A percentile compares a stretch with the other conserved stretches of the same genome.
Conservation (phyloP, 2,888 invertebrate species). For the Rosalia funebris region DNA sequence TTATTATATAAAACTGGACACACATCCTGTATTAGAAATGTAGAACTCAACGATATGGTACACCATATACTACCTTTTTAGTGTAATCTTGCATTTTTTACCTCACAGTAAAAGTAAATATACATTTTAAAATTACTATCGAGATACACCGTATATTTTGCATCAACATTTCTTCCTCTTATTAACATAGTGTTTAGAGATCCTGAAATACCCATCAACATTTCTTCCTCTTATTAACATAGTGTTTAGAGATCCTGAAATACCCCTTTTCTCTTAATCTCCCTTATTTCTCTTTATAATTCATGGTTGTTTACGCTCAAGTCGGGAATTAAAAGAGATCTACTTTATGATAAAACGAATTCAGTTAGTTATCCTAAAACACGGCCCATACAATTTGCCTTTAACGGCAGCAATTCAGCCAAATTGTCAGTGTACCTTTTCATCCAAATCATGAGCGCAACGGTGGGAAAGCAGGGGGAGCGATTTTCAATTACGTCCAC, state of each 20-base stretch:
- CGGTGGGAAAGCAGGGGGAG: not conserved
- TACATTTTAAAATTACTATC: too few relatives aligned
- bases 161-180: too few relatives aligned
- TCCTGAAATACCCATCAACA: too few relatives aligned
- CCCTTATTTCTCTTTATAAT: constrained; percentile 31
- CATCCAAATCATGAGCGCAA: constrained; percentile 6
- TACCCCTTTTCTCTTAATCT: constrained; percentile 18
- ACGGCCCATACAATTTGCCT: constrained; percentile 22
- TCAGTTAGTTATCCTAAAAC: constrained; percentile 30
- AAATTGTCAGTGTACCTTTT: constrained; percentile 24
- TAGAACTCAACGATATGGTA: too few relatives aligned
- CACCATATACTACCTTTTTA: too few relatives aligned
- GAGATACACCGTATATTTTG: too few relatives aligned
- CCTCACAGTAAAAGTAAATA: too few relatives aligned
- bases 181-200: constrained; percentile 1
- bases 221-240: not conserved
- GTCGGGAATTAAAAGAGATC: constrained; percentile 35
- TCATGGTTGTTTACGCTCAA: constrained; percentile 37
- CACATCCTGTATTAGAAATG: too few relatives aligned
- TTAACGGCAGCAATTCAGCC: constrained; percentile 19
- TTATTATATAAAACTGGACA: too few relatives aligned
- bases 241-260: too few relatives aligned
- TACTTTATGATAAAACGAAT: constrained; percentile 35
- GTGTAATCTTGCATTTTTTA: too few relatives aligned
- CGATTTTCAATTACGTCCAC: not conserved